Evolutionary conservation across 1,140 invertebrate species (phyloP).

Genomic region (Thaumatotibia leucotreta): DNA sequence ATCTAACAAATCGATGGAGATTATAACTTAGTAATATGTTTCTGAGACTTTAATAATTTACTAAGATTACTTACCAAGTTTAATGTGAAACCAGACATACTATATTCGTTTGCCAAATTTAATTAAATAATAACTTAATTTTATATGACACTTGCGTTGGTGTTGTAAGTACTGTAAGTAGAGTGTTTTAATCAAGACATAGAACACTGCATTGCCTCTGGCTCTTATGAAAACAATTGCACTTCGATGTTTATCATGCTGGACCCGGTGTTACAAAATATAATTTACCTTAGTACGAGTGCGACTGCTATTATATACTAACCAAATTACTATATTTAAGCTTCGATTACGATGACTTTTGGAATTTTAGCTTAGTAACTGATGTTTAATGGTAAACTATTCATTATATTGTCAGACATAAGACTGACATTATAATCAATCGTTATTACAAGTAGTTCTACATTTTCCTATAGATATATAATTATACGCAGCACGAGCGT

Average conservation of each 20-base stretch:
- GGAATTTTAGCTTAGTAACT: neutral
- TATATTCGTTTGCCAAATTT: neutral
- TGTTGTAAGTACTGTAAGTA: neutral
- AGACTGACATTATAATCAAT: neutral
- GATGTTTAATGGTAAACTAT: neutral
- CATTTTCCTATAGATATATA: too few species aligned
- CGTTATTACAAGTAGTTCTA: neutral
- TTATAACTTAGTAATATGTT: neutral
- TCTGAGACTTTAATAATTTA: neutral
- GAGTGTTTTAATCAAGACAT: conserved; percentile 5
- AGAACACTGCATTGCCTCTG: neutral
- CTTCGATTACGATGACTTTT: neutral
- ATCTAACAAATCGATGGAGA: neutral
- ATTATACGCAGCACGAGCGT: too few species aligned
- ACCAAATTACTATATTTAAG: neutral
- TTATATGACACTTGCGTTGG: neutral
- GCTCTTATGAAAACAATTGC: conserved; percentile 8
- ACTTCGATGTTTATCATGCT: conserved; percentile 7
- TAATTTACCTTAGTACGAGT: neutral
- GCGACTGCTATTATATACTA: neutral
- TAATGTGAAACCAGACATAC: neutral
- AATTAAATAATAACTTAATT: neutral
- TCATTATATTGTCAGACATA: neutral
- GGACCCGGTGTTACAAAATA: neutral
- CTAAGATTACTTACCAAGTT: neutral